Base-by-base conservation (phyloP, 1,140 invertebrate species). In the Rhagoletis pomonella region DNA sequence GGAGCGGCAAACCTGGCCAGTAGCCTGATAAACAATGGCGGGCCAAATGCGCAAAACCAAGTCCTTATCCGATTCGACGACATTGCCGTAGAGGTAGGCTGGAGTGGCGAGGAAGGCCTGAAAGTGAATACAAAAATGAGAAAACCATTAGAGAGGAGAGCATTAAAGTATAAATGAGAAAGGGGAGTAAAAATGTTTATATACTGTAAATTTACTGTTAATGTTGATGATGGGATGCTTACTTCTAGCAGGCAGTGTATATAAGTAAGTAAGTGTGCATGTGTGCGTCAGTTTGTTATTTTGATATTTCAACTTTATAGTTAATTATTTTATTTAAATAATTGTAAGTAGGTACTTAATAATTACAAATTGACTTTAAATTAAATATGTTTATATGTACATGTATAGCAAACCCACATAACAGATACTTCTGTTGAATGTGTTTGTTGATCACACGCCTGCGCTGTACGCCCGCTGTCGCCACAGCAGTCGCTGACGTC, bases 361-460 rank as follows among this genome's bases (percentile, higher is more conserved):
- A 73, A 73, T 73, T 73, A 47, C 67, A 44, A 73, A 17, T 73
- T 67, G 47, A 12, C 14, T 17, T 73, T 44, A 47, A 17, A 58
- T 58, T 84, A 84, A 9, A 44, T 86, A 7, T 64, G 42, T 67
- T 42, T 85, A 29, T 88, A 90, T 87, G 91, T 92, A 93, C 92
- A 89, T 93, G 92, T 89, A 93, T 93, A 87, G 92, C 92, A 85
- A 93, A 93, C 64, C 92, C 92, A 90, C 92, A 93, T 88, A 93
- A 90, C 90, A 93, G 91, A 88, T 93, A 93, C 90, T 93, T 93
- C 87, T 93, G 92, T 89, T 93, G 92, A 84, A 93, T 92, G 87
- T 93, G 92, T 89, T 93, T 93, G 88, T 93, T 93, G 86, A 93
- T 90, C 85, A 93, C 91, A 5, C 92, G 90, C 55, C 91, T 90